Base-by-base conservation (phyloP, 2,888 invertebrate genomes). In the Apodemia hepburni region DNA sequence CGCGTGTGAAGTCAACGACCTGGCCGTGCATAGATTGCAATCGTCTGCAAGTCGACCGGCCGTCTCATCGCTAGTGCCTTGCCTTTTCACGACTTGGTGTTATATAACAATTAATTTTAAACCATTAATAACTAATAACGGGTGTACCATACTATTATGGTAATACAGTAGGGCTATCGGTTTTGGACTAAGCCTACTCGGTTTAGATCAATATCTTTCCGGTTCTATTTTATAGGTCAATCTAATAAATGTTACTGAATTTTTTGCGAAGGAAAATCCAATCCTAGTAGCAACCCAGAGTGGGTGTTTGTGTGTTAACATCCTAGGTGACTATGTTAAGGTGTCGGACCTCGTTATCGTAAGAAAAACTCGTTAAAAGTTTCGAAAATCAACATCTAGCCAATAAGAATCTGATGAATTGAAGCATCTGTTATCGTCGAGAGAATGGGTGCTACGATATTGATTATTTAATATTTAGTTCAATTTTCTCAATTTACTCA, bases 1-100 rank as follows among this genome's bases (percentile, higher is more conserved):
- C 69, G 69, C 68, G 71, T 65, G 65, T 64, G 63, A 66, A 67
- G 72, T 71, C 71, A 69, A 64, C 66, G 71, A 71, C 68, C 71
- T 68, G 64, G 66, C 58, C 60, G 62, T 66, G 59, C 63, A 62
- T 62, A 64, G 61, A 66, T 67, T 67, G 62, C 65, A 61, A 65
- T 64, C 54, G 64, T 68, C 65, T 66, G 59, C 49, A 54, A 22
- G 22, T 12, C 27, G 54, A 18, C 27, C 54, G 22, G 15, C 5
- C 42, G 22, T 22, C 27, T 22, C 51, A 18, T 51, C 22, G 51
- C 22, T 51, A 22, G 11, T 54, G 27, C 27, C 22, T 15, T 54
- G 42, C n/a, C 42, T 42, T 42, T n/a, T n/a, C 42, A n/a, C 42
- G 42, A 5, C 42, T 15, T 42, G 42, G 42, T 42, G 15, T 42